phyloP scores from a whole-genome alignment of 2,888 invertebrate genomes.

The Apomyelois bistriatella region DNA sequence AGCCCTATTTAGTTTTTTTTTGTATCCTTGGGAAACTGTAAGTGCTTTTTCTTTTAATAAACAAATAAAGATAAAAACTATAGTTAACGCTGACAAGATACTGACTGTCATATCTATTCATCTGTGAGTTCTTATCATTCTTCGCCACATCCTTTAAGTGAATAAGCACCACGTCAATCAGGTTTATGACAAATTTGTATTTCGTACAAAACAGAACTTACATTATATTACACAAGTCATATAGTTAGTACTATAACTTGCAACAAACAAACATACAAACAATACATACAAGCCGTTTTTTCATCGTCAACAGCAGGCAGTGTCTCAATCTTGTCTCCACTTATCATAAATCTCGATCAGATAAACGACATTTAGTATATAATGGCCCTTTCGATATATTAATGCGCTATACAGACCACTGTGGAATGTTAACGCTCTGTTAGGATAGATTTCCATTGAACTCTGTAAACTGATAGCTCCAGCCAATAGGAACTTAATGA shows the following conservation, averaged over 20 bases:
- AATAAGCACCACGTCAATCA: no score
- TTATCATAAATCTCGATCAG: constrained; percentile 76
- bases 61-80: no score
- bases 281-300: constrained; percentile 22
- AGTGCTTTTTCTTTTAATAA: no score
- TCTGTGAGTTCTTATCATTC: no score
- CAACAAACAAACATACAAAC: not conserved
- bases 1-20: no score
- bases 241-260: not conserved
- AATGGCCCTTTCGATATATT: constrained; percentile 68
- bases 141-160: no score
- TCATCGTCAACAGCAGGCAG: constrained; percentile 34
- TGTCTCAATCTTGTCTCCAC: constrained; percentile 63
- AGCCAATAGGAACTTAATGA: not conserved
- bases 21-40: no score
- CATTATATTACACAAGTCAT: no score
- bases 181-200: no score
- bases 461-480: not conserved
- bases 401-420: constrained; percentile 49
- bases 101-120: no score
- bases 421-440: constrained; percentile 34
- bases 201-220: no score
- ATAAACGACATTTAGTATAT: constrained; percentile 71
- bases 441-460: not conserved
- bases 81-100: no score